These are phyloP conservation scores for Pinna nobilis DNA, from an alignment of 1,140 invertebrate genomes.

Conservation along the genomic window DNA sequence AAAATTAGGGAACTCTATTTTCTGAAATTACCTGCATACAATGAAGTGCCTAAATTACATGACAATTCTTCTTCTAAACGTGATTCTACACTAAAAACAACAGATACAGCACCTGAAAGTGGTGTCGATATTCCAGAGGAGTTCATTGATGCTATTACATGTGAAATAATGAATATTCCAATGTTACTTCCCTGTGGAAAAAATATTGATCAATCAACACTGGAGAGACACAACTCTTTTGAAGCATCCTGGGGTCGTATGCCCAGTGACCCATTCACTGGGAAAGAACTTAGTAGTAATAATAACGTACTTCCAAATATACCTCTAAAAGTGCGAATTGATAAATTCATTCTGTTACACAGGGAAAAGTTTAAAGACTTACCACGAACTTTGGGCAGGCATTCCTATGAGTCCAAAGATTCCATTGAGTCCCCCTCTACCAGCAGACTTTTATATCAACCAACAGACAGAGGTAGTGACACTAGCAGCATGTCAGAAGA, in stretches of 20 bases:
- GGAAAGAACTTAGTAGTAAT: conserved; percentile 79
- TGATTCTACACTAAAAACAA: not conserved
- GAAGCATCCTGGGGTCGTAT: conserved; percentile 83
- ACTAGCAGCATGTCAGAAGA: not conserved
- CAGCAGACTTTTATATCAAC: too few species aligned
- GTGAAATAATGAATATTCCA: conserved; percentile 85
- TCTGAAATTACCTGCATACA: not conserved
- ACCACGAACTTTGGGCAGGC: conserved; percentile 80
- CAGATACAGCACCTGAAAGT: conserved; percentile 2
- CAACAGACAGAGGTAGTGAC: not conserved
- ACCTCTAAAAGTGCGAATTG: conserved; percentile 84
- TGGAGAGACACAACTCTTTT: conserved; percentile 82
- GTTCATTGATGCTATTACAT: conserved; percentile 87
- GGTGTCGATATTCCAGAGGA: conserved; percentile 80
- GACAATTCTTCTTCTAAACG: not conserved
- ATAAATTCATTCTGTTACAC: conserved; percentile 83
- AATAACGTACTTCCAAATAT: conserved; percentile 81
- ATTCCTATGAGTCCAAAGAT: not conserved
- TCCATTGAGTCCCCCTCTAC: too few species aligned
- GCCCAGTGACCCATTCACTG: conserved; percentile 88
- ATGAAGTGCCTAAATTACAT: not conserved
- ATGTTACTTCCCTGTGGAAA: conserved; percentile 86
- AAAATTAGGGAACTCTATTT: conserved; percentile 23
- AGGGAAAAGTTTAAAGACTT: conserved; percentile 76
- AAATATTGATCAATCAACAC: conserved; percentile 84